phyloP scores from a whole-genome alignment of 2,797 vertebrate species.

The Siniperca obscura region DNA sequence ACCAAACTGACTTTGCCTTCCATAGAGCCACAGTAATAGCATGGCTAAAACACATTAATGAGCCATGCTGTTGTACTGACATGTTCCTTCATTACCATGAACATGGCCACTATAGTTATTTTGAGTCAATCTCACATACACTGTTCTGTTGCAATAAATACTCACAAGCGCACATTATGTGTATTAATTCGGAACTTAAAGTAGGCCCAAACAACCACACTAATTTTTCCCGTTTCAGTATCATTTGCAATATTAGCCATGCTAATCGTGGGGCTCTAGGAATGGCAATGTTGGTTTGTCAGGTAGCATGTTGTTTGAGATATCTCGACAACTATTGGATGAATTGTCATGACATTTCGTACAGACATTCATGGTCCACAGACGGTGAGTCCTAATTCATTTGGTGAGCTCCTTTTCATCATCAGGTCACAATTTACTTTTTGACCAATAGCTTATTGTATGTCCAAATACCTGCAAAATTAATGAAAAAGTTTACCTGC shows the following conservation, averaged over 20 bases:
- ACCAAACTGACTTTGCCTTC: no score
- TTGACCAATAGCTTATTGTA: not conserved
- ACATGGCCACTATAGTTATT: not conserved
- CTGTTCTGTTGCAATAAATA: not conserved
- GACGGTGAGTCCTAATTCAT: not conserved
- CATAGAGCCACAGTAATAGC: no score
- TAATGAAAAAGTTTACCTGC: not conserved
- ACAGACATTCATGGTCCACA: not conserved
- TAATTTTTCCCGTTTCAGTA: no score
- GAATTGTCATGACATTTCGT: no score
- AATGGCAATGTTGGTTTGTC: not conserved
- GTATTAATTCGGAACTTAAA: not conserved
- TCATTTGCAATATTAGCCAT: no score
- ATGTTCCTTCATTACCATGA: no score
- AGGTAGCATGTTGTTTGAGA: not conserved
- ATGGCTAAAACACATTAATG: no score
- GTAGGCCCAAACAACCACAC: no score
- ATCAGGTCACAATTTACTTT: not conserved
- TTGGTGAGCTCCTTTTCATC: not conserved
- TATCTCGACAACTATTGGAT: constrained; percentile 3
- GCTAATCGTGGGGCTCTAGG: no score
- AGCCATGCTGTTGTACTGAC: no score
- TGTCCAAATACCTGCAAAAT: not conserved
- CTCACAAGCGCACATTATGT: not conserved
- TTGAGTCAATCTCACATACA: not conserved